A percentile compares a stretch with the other conserved stretches of the same genome.
Evolutionary conservation across 2,113 vertebrate genomes (phyloP).

Genomic region (Gobiocypris rarus): DNA sequence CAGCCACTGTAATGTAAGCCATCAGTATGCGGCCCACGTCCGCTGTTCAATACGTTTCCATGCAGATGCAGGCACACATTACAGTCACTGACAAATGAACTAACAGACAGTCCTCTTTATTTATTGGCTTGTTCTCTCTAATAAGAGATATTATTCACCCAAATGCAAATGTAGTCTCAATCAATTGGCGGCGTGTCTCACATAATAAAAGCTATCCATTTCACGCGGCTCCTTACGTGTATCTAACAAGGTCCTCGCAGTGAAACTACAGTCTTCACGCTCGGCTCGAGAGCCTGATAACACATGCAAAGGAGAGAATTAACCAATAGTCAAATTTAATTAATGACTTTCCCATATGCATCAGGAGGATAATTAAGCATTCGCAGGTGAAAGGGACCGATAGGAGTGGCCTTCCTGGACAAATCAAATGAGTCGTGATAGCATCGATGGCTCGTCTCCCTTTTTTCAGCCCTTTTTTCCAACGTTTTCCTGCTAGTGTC

Average conservation of each 20-base stretch:
- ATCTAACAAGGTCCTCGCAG: constrained; percentile 39
- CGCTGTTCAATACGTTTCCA: constrained; percentile 37
- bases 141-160: constrained; percentile 40
- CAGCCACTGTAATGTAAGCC: constrained; percentile 15
- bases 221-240: constrained; percentile 20
- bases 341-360: constrained; percentile 93
- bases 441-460: constrained; percentile 81
- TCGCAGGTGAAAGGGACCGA: constrained; percentile 98
- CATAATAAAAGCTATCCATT: constrained; percentile 55
- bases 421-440: constrained; percentile 92
- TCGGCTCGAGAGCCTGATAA: constrained; percentile 67
- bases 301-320: constrained; percentile 72
- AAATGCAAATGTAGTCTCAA: constrained; percentile 43
- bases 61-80: constrained; percentile 20
- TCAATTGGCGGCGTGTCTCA: constrained; percentile 34
- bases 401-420: constrained; percentile 83
- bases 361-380: constrained; percentile 93
- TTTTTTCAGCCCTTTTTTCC: constrained; percentile 54
- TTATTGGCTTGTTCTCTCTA: constrained; percentile 47
- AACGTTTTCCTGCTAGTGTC: constrained; percentile 68
- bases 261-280: constrained; percentile 33
- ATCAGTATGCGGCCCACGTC: neutral
- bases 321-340: constrained; percentile 92
- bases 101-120: constrained; percentile 43
- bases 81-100: constrained; percentile 36